A percentile compares a stretch with the other conserved stretches of the same genome.
phyloP scores from a whole-genome alignment of 2,888 invertebrate genomes.

The Himalopsyche japonica region DNA sequence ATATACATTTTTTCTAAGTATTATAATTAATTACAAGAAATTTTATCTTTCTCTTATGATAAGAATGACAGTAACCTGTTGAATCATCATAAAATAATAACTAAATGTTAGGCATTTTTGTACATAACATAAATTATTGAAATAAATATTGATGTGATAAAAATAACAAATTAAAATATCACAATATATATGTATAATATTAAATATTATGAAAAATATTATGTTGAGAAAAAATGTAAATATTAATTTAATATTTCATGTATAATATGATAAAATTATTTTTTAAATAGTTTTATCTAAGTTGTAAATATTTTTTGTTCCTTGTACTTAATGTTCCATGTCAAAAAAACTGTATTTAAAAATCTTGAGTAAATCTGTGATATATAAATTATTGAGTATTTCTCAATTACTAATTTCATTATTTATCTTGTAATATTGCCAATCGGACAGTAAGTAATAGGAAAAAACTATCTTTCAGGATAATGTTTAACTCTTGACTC shows the following conservation, averaged over 20 bases:
- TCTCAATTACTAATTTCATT: neutral
- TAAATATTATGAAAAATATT: neutral
- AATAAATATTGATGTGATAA: neutral
- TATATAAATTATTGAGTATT: slow-evolving; percentile 1
- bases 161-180: neutral
- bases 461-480: no score
- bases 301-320: neutral
- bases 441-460: no score
- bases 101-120: neutral
- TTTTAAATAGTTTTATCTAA: neutral
- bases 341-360: slow-evolving; percentile 15
- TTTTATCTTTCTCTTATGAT: no score
- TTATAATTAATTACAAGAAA: no score
- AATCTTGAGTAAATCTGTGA: slow-evolving; percentile 32
- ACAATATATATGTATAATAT: no score
- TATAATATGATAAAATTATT: neutral
- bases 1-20: no score
- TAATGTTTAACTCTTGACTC: no score
- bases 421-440: no score
- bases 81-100: no score
- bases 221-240: neutral
- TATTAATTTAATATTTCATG: neutral
- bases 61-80: no score
- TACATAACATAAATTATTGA: neutral
- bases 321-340: slow-evolving; percentile 19